Evolutionary conservation across 2,888 invertebrate species (phyloP), one percentile per base, ranked within the genome.

Genomic region (Rotaria macrura): DNA sequence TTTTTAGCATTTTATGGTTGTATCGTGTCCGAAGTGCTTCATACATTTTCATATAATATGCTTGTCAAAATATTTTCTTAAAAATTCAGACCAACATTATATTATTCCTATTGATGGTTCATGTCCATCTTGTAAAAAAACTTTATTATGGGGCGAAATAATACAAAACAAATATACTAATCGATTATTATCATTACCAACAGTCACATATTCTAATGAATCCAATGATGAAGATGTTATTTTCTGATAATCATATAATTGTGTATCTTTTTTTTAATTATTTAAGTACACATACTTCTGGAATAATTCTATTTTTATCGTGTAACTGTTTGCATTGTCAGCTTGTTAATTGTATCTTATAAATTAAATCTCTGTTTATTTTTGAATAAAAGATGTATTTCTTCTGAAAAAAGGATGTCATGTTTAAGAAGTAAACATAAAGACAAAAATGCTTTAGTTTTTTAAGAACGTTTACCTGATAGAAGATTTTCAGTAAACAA

Each of bases 131-230:
- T 86, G 86, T 83, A 34, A 40, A 49, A n/a, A 29, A 65, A 49
- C 23, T 43, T 72, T 86, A 57, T 55, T 83, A 83, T 86, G 86
- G 86, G 86, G 86, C 43, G 86, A 86, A 57, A 83, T 86, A 40
- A 83, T 86, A 20, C 79, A 79, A 79, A n/a, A 79, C 43, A 79
- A 79, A 79, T 79, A 65, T 65, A 29, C 14, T 5, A 65, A 65
- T 38, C 34, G 34, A 34, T 65, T 20, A 34, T 34, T 34, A 34
- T 17, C 65, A 34, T 65, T 38, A 65, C 6, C 65, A 65, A 34
- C 17, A 29, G 20, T 34, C 2, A 65, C 17, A 17, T 20, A 34
- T 20, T 10, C 14, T 29, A 17, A 65, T 65, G 65, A 65, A 34
- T 65, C 34, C 3, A 17, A 65, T n/a, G 34, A 65, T 65, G 65